A percentile compares a stretch with the other conserved stretches of the same genome.
Conservation (phyloP, 2,113 vertebrate species). For the Willisornis vidua region DNA sequence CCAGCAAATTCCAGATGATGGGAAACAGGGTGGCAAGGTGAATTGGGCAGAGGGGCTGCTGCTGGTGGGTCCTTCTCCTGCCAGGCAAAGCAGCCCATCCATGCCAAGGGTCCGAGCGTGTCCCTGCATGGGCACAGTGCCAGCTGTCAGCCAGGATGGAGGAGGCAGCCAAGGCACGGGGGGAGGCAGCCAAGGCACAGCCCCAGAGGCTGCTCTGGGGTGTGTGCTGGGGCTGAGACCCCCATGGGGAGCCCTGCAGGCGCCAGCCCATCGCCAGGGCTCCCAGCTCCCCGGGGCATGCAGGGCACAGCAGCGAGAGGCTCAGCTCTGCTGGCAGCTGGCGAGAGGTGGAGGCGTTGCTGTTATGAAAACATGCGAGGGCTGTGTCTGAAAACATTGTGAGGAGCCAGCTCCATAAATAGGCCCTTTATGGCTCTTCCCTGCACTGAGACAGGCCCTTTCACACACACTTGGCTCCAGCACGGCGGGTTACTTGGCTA, state of each 20-base stretch:
- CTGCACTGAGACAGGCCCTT: conserved; percentile 22
- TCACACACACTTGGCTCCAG: neutral
- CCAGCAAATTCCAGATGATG: accelerated
- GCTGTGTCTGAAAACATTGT: conserved; percentile 56
- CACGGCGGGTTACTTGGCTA: neutral
- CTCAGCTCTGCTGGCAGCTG: conserved; percentile 8
- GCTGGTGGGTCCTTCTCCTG: neutral
- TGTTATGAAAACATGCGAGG: conserved; percentile 62
- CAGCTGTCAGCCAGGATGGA: neutral
- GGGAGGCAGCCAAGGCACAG: conserved; percentile 3
- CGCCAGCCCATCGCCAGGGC: neutral
- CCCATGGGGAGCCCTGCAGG: neutral
- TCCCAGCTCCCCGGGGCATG: neutral
- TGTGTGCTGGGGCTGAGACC: neutral
- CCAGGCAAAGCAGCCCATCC: neutral
- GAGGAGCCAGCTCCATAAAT: conserved; percentile 48
- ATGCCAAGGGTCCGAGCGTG: neutral
- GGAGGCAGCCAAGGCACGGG: conserved; percentile 8
- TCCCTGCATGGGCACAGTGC: neutral
- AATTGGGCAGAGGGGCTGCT: neutral
- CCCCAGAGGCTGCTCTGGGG: neutral
- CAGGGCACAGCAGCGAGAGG: neutral
- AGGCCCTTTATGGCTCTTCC: conserved; percentile 31
- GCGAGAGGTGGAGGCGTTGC: conserved; percentile 31
- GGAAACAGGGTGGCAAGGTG: neutral